A percentile compares a stretch with the other conserved stretches of the same genome.
Evolutionary conservation across 2,888 invertebrate genomes (phyloP).

Genomic region (Polydesmus complanatus): DNA sequence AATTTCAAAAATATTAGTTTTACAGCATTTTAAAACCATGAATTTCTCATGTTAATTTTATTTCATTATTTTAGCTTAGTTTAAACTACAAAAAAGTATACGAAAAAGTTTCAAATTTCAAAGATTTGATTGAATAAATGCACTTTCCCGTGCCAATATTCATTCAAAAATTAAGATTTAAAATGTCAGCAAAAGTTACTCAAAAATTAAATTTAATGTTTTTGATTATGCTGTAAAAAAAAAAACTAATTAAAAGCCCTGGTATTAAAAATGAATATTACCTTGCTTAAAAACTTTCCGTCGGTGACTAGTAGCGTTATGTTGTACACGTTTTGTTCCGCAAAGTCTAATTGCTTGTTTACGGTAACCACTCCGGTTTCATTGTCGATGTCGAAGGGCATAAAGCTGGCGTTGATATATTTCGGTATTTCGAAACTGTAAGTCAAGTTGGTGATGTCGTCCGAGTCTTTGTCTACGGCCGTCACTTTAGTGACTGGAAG

Average conservation of each 20-base stretch:
- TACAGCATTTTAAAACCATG: no score
- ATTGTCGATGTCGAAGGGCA: slow-evolving; percentile 80
- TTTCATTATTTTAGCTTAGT: no score
- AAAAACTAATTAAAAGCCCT: not conserved
- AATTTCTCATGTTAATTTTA: no score
- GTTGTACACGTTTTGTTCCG: slow-evolving; percentile 24
- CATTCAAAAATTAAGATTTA: no score
- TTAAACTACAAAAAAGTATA: no score
- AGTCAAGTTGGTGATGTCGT: slow-evolving; percentile 24
- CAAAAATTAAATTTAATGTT: not conserved
- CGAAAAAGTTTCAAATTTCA: no score
- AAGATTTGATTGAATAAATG: no score
- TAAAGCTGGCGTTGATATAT: not conserved
- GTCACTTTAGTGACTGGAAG: slow-evolving; percentile 19
- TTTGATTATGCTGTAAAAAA: not conserved
- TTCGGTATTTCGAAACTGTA: slow-evolving; percentile 18
- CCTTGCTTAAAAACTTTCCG: slow-evolving; percentile 23
- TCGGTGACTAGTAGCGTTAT: slow-evolving; percentile 24
- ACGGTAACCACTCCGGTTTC: slow-evolving; percentile 75
- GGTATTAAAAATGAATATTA: no score
- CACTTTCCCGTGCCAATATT: no score
- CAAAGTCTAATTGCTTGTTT: slow-evolving; percentile 23
- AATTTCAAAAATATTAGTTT: no score
- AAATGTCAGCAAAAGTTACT: no score
- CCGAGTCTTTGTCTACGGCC: slow-evolving; percentile 24